These are phyloP conservation scores for Sarcophaga subvicina DNA, from an alignment of 2,888 invertebrate genomes.

Conservation along the genomic window DNA sequence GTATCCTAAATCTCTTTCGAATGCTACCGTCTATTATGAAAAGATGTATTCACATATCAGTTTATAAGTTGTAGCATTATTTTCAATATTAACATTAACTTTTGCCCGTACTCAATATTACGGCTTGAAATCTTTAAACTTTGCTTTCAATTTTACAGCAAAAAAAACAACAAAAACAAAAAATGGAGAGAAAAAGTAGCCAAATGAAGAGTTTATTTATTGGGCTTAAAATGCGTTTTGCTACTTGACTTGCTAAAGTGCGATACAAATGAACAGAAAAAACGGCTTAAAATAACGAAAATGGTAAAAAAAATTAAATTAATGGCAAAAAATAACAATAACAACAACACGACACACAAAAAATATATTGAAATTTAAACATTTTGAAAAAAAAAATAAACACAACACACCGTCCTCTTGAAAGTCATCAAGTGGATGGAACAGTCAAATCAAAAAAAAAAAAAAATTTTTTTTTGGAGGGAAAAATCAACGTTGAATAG, in stretches of 20 bases:
- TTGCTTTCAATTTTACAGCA: constrained; percentile 16
- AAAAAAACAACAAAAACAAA: not conserved
- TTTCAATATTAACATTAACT: not conserved
- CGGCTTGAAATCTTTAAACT: not conserved
- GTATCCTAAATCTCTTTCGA: too few relatives aligned
- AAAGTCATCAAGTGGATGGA: constrained; percentile 60
- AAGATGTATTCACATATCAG: too few relatives aligned
- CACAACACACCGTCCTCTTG: constrained; percentile 39
- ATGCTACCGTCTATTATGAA: too few relatives aligned
- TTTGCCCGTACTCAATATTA: not conserved
- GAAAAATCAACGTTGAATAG: constrained; percentile 25
- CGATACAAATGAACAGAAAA: constrained; percentile 52
- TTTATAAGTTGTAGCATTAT: not conserved
- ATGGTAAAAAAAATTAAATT: constrained; percentile 39
- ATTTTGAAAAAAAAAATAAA: constrained; percentile 39
- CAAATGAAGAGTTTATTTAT: constrained; percentile 43
- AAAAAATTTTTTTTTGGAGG: not conserved
- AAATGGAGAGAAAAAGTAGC: not conserved
- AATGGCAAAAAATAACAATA: constrained; percentile 29
- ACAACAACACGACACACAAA: not conserved
- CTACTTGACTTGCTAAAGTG: constrained; percentile 45
- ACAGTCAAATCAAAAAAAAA: constrained; percentile 17
- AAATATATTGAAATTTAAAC: constrained; percentile 13
- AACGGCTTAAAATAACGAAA: constrained; percentile 19
- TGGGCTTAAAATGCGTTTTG: constrained; percentile 44